phyloP scores from a whole-genome alignment of 2,113 vertebrate genomes.

The Atlantisia rogersi region DNA sequence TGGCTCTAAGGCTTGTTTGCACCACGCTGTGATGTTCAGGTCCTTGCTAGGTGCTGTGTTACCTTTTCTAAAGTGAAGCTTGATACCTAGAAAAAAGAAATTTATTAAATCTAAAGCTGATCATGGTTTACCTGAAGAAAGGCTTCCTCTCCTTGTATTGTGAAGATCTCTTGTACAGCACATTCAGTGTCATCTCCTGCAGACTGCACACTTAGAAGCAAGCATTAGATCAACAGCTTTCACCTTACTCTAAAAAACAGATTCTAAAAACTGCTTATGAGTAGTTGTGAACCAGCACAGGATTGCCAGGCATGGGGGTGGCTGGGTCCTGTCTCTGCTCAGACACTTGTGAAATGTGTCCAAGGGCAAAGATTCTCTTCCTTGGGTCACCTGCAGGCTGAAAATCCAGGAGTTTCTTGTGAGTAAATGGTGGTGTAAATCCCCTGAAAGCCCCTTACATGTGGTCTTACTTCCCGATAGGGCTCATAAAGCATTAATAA shows the following conservation, averaged over 20 bases:
- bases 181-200: background rate
- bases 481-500: background rate
- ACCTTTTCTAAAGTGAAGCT: background rate
- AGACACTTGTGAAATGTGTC: background rate
- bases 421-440: background rate
- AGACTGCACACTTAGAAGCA: background rate
- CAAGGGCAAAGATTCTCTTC: background rate
- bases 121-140: background rate
- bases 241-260: background rate
- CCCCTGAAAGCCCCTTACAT: background rate
- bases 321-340: background rate
- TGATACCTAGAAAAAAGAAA: background rate
- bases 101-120: background rate
- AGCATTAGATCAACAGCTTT: background rate
- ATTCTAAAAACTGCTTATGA: background rate
- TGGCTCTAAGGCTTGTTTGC: background rate
- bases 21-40: background rate
- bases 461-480: background rate
- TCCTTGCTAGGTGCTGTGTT: background rate
- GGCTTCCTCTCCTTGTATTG: background rate
- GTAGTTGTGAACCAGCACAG: background rate
- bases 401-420: background rate
- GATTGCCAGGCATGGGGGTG: fast-evolving
- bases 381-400: background rate
- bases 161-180: background rate